A percentile compares a stretch with the other conserved stretches of the same genome.
Evolutionary conservation across 2,113 vertebrate species (phyloP).

Genomic region (Eonycteris spelaea): DNA sequence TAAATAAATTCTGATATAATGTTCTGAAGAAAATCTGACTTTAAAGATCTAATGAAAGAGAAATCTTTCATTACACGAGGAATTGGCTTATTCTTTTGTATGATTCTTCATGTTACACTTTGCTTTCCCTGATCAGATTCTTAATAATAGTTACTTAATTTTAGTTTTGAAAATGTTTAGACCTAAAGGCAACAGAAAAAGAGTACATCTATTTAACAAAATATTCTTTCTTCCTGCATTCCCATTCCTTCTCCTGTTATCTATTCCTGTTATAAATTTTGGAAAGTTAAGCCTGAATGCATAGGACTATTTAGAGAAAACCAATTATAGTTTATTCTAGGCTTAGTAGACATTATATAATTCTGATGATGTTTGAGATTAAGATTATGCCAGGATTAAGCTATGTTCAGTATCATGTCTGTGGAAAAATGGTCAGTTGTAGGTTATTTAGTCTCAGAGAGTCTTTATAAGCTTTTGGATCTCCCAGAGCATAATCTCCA

Average conservation of each 20-base stretch:
- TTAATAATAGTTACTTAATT: background rate
- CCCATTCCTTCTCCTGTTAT: background rate
- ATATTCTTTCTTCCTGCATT: background rate
- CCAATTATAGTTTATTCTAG: background rate
- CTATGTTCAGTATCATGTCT: background rate
- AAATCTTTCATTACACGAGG: background rate
- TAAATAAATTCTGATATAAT: background rate
- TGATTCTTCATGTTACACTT: background rate
- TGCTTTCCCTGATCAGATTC: background rate
- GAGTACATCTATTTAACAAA: background rate
- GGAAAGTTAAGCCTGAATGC: background rate
- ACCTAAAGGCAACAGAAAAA: background rate
- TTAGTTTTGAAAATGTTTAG: background rate
- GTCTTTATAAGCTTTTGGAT: background rate
- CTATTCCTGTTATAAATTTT: slow-evolving; percentile 5
- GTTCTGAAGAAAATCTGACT: background rate
- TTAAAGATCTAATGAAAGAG: background rate
- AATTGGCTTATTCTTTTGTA: background rate
- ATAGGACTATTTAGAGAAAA: background rate
- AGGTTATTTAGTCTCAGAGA: fast-evolving
- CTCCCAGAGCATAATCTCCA: background rate
- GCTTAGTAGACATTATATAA: background rate
- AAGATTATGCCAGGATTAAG: background rate
- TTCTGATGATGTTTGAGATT: background rate
- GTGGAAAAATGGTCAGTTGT: background rate